Conservation (phyloP, 30 jellyfish, hydroid and myxozoan species). For the Cassiopea xamachana region DNA sequence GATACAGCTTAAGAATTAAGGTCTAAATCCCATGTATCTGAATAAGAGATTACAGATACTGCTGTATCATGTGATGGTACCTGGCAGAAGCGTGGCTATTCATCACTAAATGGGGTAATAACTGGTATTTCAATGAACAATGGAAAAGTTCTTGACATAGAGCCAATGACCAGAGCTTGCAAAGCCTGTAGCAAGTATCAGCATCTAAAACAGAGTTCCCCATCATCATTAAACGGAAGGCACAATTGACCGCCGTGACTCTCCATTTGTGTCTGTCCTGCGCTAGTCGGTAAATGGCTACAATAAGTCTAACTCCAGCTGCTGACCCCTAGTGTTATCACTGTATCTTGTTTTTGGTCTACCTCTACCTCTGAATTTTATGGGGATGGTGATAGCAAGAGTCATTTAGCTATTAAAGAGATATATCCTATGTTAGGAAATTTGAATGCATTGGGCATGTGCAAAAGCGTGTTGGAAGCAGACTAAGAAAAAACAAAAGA, state of each 20-base stretch:
- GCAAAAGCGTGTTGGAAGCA: slow-evolving; percentile 57
- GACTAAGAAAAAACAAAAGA: slow-evolving; percentile 24
- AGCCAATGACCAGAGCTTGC: slow-evolving; percentile 4
- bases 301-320: no score
- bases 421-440: slow-evolving; percentile 28
- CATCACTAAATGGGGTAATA: background rate
- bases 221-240: background rate
- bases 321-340: no score
- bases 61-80: slow-evolving; percentile 9
- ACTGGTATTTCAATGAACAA: slow-evolving; percentile 7
- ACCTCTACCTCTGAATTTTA: background rate
- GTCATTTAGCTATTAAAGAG: slow-evolving; percentile 10
- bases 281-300: no score
- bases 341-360: no score
- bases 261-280: background rate
- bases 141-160: slow-evolving; percentile 6
- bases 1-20: slow-evolving; percentile 3
- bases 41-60: background rate
- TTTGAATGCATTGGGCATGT: slow-evolving; percentile 73
- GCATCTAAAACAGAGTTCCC: background rate
- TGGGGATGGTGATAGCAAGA: slow-evolving; percentile 65
- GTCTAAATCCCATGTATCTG: background rate
- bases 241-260: background rate
- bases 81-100: slow-evolving; percentile 15
- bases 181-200: background rate